Conservation (phyloP, 2,113 vertebrate genomes). For the Corynorhinus townsendii region DNA sequence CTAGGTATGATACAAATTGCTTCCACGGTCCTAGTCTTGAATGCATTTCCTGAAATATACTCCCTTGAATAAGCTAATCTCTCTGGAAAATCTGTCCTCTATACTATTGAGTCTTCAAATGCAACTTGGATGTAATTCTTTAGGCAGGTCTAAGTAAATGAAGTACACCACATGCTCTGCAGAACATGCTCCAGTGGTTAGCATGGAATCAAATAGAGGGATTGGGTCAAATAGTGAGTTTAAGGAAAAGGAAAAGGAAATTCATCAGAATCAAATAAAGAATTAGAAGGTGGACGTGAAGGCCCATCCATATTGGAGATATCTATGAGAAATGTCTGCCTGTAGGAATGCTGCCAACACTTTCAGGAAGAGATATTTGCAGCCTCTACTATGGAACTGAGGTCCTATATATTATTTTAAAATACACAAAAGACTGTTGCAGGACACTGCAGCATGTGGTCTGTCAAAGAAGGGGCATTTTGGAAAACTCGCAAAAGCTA, state of each 20-base stretch:
- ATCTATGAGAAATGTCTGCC: not conserved
- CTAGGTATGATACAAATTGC: not conserved
- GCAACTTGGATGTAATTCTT: not conserved
- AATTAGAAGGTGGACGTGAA: not conserved
- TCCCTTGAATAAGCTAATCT: not conserved
- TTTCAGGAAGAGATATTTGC: not conserved
- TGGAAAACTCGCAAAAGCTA: not conserved
- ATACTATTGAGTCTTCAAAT: not conserved
- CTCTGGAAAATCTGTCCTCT: too few species aligned
- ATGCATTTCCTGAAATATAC: not conserved
- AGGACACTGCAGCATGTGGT: not conserved
- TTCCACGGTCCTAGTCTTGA: not conserved
- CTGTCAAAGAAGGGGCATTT: not conserved
- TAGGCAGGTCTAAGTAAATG: not conserved
- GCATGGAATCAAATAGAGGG: not conserved
- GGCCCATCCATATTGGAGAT: not conserved
- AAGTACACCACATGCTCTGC: not conserved
- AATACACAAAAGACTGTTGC: not conserved
- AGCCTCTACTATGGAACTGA: not conserved
- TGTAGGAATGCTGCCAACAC: not conserved
- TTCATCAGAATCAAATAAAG: not conserved
- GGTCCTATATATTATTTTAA: not conserved
- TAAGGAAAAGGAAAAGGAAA: not conserved
- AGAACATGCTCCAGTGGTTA: not conserved
- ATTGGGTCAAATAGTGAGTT: not conserved